Evolutionary conservation across 2,113 vertebrate genomes (phyloP).

Genomic region (Apistogramma diplotaenia): DNA sequence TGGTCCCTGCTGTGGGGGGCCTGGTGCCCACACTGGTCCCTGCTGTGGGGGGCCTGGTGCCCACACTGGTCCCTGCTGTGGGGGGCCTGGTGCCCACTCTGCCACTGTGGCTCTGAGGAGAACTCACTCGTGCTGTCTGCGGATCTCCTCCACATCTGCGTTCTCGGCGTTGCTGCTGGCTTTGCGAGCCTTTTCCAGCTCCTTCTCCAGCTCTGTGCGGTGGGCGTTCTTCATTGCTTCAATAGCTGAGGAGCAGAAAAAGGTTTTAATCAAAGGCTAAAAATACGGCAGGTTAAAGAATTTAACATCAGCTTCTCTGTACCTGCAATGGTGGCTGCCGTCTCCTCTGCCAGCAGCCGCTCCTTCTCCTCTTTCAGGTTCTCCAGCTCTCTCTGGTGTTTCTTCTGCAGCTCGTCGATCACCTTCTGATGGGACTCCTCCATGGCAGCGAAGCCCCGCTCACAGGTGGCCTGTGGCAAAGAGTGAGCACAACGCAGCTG

Average conservation of each 20-base stretch:
- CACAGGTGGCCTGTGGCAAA: constrained; percentile 77
- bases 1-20: no score
- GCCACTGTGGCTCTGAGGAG: background rate
- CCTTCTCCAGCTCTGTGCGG: constrained; percentile 79
- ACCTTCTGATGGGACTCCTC: constrained; percentile 84
- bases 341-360: constrained; percentile 79
- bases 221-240: constrained; percentile 86
- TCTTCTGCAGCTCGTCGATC: constrained; percentile 80
- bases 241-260: constrained; percentile 67
- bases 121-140: constrained; percentile 80
- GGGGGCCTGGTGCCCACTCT: no score
- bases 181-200: constrained; percentile 79
- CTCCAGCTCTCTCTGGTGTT: constrained; percentile 83
- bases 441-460: constrained; percentile 82
- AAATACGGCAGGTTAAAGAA: background rate
- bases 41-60: no score
- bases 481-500: background rate
- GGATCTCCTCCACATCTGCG: constrained; percentile 80
- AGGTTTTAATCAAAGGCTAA: background rate
- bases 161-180: constrained; percentile 76
- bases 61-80: no score
- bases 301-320: background rate
- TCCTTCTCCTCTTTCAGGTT: constrained; percentile 82
- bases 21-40: no score
- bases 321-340: constrained; percentile 82